Conservation (phyloP, 2,888 invertebrate genomes). For the Andrena dorsata region DNA sequence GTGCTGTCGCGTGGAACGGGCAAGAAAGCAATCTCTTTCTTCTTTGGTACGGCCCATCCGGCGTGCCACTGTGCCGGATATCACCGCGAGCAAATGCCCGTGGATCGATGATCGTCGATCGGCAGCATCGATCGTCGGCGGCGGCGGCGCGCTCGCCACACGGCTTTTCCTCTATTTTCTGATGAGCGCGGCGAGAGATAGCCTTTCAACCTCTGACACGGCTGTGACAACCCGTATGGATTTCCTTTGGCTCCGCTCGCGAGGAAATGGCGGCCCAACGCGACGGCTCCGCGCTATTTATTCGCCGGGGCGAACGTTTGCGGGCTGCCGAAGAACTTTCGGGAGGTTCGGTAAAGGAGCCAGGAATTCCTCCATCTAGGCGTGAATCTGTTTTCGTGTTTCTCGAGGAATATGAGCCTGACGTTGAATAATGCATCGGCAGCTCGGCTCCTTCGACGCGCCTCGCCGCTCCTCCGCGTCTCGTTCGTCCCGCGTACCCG, state of each 20-base stretch:
- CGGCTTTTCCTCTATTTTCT: conserved; percentile 41
- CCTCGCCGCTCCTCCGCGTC: neutral
- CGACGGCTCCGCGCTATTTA: conserved; percentile 44
- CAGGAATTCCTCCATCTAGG: conserved; percentile 41
- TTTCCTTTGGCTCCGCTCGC: conserved; percentile 28
- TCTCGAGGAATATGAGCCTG: conserved; percentile 51
- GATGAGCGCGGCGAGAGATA: conserved; percentile 45
- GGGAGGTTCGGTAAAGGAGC: conserved; percentile 1
- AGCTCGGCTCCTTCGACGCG: conserved; percentile 26
- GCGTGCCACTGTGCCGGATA: conserved; percentile 1
- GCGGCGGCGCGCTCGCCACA: conserved; percentile 6
- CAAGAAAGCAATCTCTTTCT: neutral
- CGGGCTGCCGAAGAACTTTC: conserved; percentile 48
- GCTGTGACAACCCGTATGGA: conserved; percentile 27
- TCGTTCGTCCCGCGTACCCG: conserved; percentile 7
- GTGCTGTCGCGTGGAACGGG: neutral
- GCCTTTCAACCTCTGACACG: conserved; percentile 51
- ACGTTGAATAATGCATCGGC: conserved; percentile 63
- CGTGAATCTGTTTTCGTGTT: conserved; percentile 55
- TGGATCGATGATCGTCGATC: conserved; percentile 40
- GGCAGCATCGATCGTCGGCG: neutral
- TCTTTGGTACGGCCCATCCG: neutral
- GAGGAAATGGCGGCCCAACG: conserved; percentile 29
- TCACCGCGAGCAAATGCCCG: conserved; percentile 12
- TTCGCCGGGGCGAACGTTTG: conserved; percentile 44